phyloP scores from a whole-genome alignment of 2,888 invertebrate species.

The Auanema freiburgensis region DNA sequence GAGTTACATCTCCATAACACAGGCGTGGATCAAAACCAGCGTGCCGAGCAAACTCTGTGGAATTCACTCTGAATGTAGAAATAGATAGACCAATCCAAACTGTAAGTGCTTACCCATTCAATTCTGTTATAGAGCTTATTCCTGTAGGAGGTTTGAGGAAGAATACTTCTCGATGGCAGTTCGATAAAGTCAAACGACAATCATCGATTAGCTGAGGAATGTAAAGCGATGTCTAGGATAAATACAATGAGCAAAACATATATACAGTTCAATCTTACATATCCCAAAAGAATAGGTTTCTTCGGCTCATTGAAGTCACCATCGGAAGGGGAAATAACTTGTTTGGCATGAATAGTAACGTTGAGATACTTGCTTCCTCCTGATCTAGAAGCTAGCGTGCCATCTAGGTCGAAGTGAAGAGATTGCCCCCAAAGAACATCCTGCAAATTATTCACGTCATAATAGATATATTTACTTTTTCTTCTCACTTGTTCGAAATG shows the following conservation, averaged over 20 bases:
- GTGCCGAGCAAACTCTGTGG: constrained; percentile 66
- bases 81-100: neutral
- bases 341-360: constrained; percentile 46
- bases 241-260: neutral
- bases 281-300: constrained; percentile 46
- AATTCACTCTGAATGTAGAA: constrained; percentile 13
- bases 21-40: constrained; percentile 87
- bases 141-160: constrained; percentile 50
- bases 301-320: constrained; percentile 17
- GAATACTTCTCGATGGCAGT: constrained; percentile 59
- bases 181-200: constrained; percentile 56
- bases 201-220: constrained; percentile 59
- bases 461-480: neutral
- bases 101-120: constrained; percentile 1
- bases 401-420: constrained; percentile 49
- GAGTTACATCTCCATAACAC: constrained; percentile 86
- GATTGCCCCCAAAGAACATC: constrained; percentile 61
- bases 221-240: constrained; percentile 39
- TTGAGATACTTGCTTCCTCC: constrained; percentile 43
- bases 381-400: neutral
- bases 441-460: constrained; percentile 17
- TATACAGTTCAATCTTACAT: constrained; percentile 28
- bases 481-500: constrained; percentile 14
- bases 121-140: constrained; percentile 13
- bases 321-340: neutral